Base-by-base conservation (phyloP, 1,140 invertebrate species). In the Plectrocnemia conspersa region DNA sequence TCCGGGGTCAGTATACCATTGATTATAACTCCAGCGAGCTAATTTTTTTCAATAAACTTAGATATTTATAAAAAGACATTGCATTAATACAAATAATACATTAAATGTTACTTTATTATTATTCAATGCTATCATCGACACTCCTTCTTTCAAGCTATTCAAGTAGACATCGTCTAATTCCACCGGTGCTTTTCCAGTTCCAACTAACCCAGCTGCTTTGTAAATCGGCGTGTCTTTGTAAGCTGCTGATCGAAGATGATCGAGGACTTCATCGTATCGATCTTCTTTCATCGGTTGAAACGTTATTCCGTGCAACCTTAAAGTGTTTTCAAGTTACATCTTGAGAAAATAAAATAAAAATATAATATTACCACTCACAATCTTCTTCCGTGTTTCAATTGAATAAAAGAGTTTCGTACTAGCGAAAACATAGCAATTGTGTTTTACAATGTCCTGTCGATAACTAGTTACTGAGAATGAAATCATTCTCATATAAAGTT, bases 1-100 rank as follows among this genome's bases (percentile, higher is more conserved):
- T 54, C 47, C 3, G 55, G 55, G 21, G 54, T 58, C 13, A 61
- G 24, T 16, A 61, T 52, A 6, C 59, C 54, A 47, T 61, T 61
- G 3, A 61, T 61, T 3, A 61, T 15, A 10, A 61, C 55, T 36
- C 59, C 59, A 16, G 55, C 59, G 25, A 61, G 50, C 59, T 61
- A 35, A 46, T 54, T 7, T 7, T 21, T 5, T 44, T 16, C 13
- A 44, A 44, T 21, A 7, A 19, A 18, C 19, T 32, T 19, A 19
- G 10, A 47, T 32, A 47, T 15, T 15, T 15, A 45, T 24, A 25
- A 19, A 25, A 25, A n/a, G 11, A 27, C 29, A 45, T 22, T 42
- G 5, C 18, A 42, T n/a, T 13, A 42, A 6, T 42, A 16, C 13
- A 9, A 7, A n/a, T 38, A 16, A 9, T 18, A 44, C 15, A 44